Base-by-base conservation (phyloP, 2,113 vertebrate species). In the Planiliza haematocheilus region DNA sequence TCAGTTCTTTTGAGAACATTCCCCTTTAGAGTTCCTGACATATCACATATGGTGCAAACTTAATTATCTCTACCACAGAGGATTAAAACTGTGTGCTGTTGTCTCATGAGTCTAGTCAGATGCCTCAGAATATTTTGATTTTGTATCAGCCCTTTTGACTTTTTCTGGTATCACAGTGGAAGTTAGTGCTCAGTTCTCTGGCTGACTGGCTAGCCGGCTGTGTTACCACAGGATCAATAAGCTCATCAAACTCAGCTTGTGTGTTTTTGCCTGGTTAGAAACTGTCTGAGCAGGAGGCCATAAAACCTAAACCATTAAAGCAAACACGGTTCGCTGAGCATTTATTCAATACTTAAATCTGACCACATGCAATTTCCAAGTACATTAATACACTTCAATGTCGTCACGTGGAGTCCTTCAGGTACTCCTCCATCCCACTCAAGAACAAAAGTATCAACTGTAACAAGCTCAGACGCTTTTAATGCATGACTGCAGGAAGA, bases 321-420 rank as follows among this genome's bases (percentile, higher is more conserved):
- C 24, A 69, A 36, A 52, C n/a, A 37, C 36, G 0, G 37, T 30
- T 64, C 24, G 48, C 56, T 30, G 51, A 64, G 69, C 72, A 49
- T 76, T 80, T 50, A 70, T 61, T 38, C 76, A 66, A 77, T 77
- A 62, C 74, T 81, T 49, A 20, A 48, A 34, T 41, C 62, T 16
- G 57, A 85, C 79, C 62, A 48, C 67, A 46, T 24, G 59, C 43
- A 10, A 4, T 67, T 1, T 56, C 17, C 42, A 30, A 56, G 67
- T 14, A 45, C 75, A 69, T 72, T 64, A 68, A 75, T 9, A 67
- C 65, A 38, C 65, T 60, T 71, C 42, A 68, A 14, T 2, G 0
- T 21, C 38, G 48, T 20, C 53, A 38, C 38, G 16, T 0, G 30
- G 16, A 45, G 14, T 61, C 36, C 82, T 59, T 7, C 6, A 18